Evolutionary conservation across 1,140 invertebrate genomes (phyloP), one percentile per base, ranked within the genome.

Genomic region (Cylas formicarius): DNA sequence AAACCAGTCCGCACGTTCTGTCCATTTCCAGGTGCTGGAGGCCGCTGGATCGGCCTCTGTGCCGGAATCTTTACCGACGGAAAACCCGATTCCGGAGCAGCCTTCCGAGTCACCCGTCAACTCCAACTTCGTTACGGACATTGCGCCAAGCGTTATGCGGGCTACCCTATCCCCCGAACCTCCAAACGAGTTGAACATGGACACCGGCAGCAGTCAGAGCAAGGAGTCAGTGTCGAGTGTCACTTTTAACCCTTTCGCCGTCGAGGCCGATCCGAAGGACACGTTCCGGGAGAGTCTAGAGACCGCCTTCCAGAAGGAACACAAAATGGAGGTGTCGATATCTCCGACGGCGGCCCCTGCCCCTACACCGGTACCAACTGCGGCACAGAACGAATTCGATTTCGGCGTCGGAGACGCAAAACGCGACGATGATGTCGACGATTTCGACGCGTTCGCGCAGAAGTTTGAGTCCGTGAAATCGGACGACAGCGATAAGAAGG

Each of bases 391-490:
- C 7, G 40, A 22, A 1, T 50, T 50, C 14, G 48, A 44, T 34
- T 44, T 50, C 43, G 45, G 21, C 28, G 1, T 4, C 10, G 34
- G 27, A 3, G 4, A 2, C 4, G 2, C 9, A n/a, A 10, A 14
- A 9, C 11, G 20, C 14, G 3, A 23, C 9, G 18, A 20, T 17
- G 68, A 71, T 24, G 66, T 65, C 10, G 82, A 85, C 48, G 77
- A 78, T 11, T 86, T 86, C 44, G 87, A 90, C 65, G 86, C 83
- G 1, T 92, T 92, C 56, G 80, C 86, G 2, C 82, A 84, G 1
- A 88, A 90, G 63, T 92, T 92, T 54, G 86, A 90, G 34, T 81
- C 72, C 28, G 77, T 72, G 3, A 75, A 72, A 47, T 65, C 68
- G 48, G 72, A 73, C 7, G 72, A 79, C 58, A 60, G 65, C 32